A percentile compares a stretch with the other conserved stretches of the same genome.
Conservation (phyloP, 2,888 invertebrate genomes). For the Chalcis sispes region DNA sequence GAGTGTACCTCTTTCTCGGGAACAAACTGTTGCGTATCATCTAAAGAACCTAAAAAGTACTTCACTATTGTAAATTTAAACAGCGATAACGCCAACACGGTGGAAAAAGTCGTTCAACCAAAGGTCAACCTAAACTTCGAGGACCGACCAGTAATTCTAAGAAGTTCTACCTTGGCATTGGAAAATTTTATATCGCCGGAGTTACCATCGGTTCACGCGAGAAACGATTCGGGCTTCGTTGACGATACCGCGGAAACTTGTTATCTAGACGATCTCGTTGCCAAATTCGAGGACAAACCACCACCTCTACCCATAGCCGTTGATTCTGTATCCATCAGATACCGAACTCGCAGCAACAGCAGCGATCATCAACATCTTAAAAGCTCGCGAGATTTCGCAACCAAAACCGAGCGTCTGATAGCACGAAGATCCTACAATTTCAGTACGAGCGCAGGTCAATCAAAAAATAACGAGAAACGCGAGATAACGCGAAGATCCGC, state of each 20-base stretch:
- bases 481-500: constrained; percentile 62
- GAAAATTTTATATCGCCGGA: constrained; percentile 45
- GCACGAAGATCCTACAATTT: constrained; percentile 58
- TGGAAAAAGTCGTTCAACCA: constrained; percentile 32
- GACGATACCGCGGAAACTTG: constrained; percentile 38
- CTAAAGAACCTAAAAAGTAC: constrained; percentile 50
- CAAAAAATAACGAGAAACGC: constrained; percentile 24
- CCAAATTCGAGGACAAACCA: constrained; percentile 26
- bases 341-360: constrained; percentile 39
- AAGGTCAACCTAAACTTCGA: constrained; percentile 9
- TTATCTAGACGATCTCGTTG: constrained; percentile 33
- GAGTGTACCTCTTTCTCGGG: constrained; percentile 47
- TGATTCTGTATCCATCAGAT: constrained; percentile 50
- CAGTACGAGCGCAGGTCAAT: constrained; percentile 9
- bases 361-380: neutral
- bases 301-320: constrained; percentile 18
- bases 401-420: constrained; percentile 64
- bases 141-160: constrained; percentile 13
- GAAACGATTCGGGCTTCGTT: constrained; percentile 57
- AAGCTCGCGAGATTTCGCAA: constrained; percentile 57
- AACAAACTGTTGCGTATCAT: neutral
- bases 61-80: constrained; percentile 54
- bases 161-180: constrained; percentile 34
- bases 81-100: constrained; percentile 8
- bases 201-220: constrained; percentile 57